Evolutionary conservation across 1,140 invertebrate genomes (phyloP), one percentile per base, ranked within the genome.

Genomic region (Reticulitermes speratus): DNA sequence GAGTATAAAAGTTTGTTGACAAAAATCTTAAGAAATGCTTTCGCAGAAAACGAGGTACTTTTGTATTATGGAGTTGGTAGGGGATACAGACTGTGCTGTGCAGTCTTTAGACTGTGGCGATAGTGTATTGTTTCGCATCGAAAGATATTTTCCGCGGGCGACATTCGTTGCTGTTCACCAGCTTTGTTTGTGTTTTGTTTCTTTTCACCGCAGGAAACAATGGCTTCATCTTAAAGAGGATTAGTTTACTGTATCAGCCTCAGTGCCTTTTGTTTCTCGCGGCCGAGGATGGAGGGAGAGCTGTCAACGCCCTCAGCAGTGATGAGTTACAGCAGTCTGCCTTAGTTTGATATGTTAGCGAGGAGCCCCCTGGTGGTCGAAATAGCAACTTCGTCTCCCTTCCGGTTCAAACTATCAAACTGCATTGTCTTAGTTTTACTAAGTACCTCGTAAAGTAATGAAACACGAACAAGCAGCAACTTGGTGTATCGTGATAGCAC

Each of bases 161-260:
- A 75, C 65, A 75, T 30, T 75, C 65, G n/a, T n/a, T 25, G 65
- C 25, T 16, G 25, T 75, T 25, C 65, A 12, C 11, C 25, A 5
- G 65, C 65, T 75, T 75, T 75, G 65, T 75, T 75, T 30, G 65
- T 75, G 65, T 75, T 55, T 55, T 75, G 65, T 75, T 75, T 75
- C 65, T 75, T 75, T 75, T 3, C 65, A 75, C 25, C 65, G n/a
- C 65, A 75, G 8, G 65, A 30, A 75, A 75, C 65, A 75, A 75
- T 75, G 65, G 65, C 65, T 9, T 30, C 65, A 75, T 75, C 65
- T 75, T 75, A 75, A 75, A 75, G 65, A 75, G 65, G 65, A 75
- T 75, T 75, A 75, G 65, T 75, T 75, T 75, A 75, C 65, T n/a
- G 65, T 75, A 75, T 75, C 65, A 75, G 65, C 65, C 30, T 75